Base-by-base conservation (phyloP, 2,113 vertebrate genomes). In the Urocitellus parryii region DNA sequence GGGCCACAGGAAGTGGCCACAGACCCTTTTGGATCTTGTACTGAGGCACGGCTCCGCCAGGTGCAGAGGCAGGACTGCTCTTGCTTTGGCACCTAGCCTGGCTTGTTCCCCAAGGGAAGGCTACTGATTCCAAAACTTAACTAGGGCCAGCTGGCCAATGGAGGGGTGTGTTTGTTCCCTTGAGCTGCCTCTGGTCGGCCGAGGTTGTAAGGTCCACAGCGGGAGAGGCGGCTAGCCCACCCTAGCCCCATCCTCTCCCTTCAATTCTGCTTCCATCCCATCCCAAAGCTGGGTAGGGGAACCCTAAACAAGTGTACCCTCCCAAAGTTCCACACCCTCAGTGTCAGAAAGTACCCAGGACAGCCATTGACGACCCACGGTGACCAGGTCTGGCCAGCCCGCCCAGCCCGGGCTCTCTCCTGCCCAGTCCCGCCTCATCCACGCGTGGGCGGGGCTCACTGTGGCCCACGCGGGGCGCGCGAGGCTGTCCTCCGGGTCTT, bases 401-500 rank as follows among this genome's bases (percentile, higher is more conserved):
- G 7, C 74, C 34, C 5, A 13, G 24, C 65, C 39, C 74, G 25
- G 63, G 11, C 61, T 63, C 61, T 67, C 63, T 13, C 27, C 53
- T 5, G 20, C 37, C 14, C 3, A 18, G 5, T 68, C 34, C 6
- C 18, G n/a, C 67, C 42, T 76, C 13, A 3, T 4, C 72, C 79
- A 63, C 10, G 1, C 5, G 78, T 63, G 95, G 97, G 97, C 78
- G 77, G 81, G 58, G 91, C 90, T 63, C 77, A 2, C n/a, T 2
- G n/a, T 18, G 0, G 76, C 37, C 85, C n/a, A 0, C 5, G 32
- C 70, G 1, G 72, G 48, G n/a, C 58, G 24, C 14, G 25, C 65
- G 2, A 78, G 32, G 56, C 48, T 22, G 56, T 77, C 90, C 14
- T 70, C 42, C 0, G 68, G 93, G 95, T 96, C 97, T 93, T 93